Base-by-base conservation (phyloP, 1,140 invertebrate genomes). In the Venustaconcha ellipsiformis region DNA sequence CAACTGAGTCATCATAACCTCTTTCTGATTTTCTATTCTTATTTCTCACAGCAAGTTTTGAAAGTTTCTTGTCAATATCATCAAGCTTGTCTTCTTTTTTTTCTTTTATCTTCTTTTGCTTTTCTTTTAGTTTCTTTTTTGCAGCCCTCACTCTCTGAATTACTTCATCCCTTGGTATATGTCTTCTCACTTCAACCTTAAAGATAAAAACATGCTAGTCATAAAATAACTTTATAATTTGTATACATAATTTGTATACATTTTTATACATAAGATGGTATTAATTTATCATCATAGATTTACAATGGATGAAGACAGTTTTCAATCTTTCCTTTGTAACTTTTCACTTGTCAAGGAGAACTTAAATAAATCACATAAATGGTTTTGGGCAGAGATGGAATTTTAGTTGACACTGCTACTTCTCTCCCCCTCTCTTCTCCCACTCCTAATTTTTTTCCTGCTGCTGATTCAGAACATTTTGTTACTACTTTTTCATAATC, bases 161-260 rank as follows among this genome's bases (percentile, higher is more conserved):
- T 23, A 62, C 71, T 65, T 82, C 75, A 15, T 77, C 76, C 57
- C 72, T 70, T 13, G 72, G 74, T n/a, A 84, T 58, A 56, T 80
- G 79, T 78, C 79, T 76, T 63, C 48, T 79, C 4, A 84, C 71
- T 14, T 57, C 77, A 2, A 83, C 81, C 81, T 83, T 68, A 18
- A 23, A 63, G 57, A 15, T n/a, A 15, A 58, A 72, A 26, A 18
- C 23, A 72, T 55, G 12, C 60, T 70, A 23, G 57, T 13, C 20
- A n/a, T 62, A 62, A 62, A 18, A n/a, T 6, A n/a, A n/a, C 18
- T n/a, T 62, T n/a, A 18, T n/a, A 62, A 62, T n/a, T n/a, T n/a
- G n/a, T n/a, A n/a, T n/a, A n/a, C n/a, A n/a, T n/a, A n/a, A n/a
- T n/a, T n/a, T n/a, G n/a, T n/a, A n/a, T n/a, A n/a, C n/a, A n/a